Evolutionary conservation across 1,140 invertebrate species (phyloP), one percentile per base, ranked within the genome.

Genomic region (Drosophila obscura): DNA sequence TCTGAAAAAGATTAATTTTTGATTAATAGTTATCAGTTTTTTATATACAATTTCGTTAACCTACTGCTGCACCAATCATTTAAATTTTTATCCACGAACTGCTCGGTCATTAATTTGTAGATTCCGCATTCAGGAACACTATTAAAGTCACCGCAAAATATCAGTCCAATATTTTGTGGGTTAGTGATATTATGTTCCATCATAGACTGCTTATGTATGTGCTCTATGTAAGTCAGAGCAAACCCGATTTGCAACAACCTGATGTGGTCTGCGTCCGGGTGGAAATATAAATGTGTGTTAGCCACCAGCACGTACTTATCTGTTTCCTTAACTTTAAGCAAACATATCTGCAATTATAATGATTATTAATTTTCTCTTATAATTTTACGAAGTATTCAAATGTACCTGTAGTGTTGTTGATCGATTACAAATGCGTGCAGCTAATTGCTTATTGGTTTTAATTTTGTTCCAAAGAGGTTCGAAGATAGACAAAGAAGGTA

Each of bases 221-320:
- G 76, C 56, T 94, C 83, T 2, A 96, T 84, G 92, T 94, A 95
- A 16, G 90, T 92, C 43, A 95, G 93, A 8, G 93, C 80, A 76
- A 95, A 94, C 48, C 94, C 95, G 43, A 93, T 94, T 93, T 97
- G 96, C 35, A 98, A 90, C 3, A 98, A 92, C 75, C 98, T 92
- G 76, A 99, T 96, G 85, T 98, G 96, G 93, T 97, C 95, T 6
- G 97, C 96, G 91, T 96, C 94, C 2, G 97, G 96, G 89, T 97
- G 96, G 89, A 98, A 99, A 92, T 97, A 99, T 15, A 99, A 93
- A 93, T 99, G 98, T 0, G 97, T 98, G 87, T 98, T 98, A 22
- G 94, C 97, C 53, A 98, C 93, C 58, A 97, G 89, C 35, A 97
- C 61, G 56, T 94, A 92, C 80, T 95, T 93, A 58, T 93, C 92